phyloP scores from a whole-genome alignment of 2,797 vertebrate genomes.

The Anguilla pacifica region DNA sequence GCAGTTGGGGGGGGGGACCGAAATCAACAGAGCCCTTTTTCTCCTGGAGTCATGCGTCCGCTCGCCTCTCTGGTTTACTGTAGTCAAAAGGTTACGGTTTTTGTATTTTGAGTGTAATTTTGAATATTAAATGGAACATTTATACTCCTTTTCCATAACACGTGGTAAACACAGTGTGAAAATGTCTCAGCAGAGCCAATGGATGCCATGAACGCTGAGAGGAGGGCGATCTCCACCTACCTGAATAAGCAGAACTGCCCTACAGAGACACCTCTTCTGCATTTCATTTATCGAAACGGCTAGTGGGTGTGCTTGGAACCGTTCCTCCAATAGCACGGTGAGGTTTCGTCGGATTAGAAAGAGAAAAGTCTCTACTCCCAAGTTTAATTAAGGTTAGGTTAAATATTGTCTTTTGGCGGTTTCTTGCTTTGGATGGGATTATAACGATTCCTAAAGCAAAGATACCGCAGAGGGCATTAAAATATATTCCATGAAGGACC shows the following conservation, averaged over 20 bases:
- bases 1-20: constrained; percentile 21
- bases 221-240: background rate
- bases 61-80: constrained; percentile 1
- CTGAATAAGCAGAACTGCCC: background rate
- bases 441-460: background rate
- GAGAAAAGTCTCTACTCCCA: background rate
- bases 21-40: constrained; percentile 28
- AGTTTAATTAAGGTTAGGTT: constrained; percentile 11
- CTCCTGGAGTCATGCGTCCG: constrained; percentile 5
- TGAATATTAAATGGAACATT: constrained; percentile 25
- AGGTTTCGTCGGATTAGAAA: background rate
- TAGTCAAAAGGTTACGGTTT: background rate
- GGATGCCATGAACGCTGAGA: background rate
- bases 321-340: background rate
- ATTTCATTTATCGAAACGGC: background rate
- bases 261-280: background rate
- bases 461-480: background rate
- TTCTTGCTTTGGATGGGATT: background rate
- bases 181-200: background rate
- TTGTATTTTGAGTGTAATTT: constrained; percentile 19
- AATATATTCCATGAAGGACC: background rate
- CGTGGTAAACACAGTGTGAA: constrained; percentile 19
- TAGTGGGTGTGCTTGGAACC: constrained; percentile 2
- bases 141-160: constrained; percentile 23
- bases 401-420: background rate